Evolutionary conservation across 2,888 invertebrate species (phyloP), one percentile per base, ranked within the genome.

Genomic region (Drosophila birchii): DNA sequence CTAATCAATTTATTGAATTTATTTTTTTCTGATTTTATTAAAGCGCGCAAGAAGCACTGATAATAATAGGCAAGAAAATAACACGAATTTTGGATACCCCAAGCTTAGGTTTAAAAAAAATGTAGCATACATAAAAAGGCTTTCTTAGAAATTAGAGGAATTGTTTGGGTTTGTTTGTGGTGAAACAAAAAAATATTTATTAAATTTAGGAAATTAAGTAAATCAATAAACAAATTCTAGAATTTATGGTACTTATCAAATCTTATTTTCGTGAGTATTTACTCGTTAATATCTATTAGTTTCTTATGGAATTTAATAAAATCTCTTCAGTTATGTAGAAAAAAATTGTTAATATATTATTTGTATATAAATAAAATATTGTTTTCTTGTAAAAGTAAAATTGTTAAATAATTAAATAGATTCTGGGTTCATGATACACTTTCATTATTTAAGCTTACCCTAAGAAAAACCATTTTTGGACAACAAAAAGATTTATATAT

Each of bases 1-100:
- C 81, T 80, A 87, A 85, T 85, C 89, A 88, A 88, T 88, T 85
- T 88, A 84, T 88, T 72, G 78, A 88, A 88, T 84, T 76, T 85
- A 76, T 81, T 81, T 82, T 73, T 79, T 29, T 78, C 76, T 85
- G 87, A 85, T 88, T 85, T 79, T 76, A 81, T 85, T 88, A 85
- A 85, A 87, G 87, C 70, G 64, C 78, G 63, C 76, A 75, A 80
- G 70, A 64, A 69, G 72, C 73, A 74, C 53, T 36, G 36, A 18
- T 70, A 78, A 73, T 78, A 61, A 34, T 14, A 23, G 29, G 8
- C 14, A 1, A 44, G 16, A n/a, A 23, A 29, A 34, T 5, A 20
- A 1, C 5, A 9, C 51, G 51, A 51, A 34, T 51, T 20, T 16
- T 16, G 4, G 9, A 51, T 51, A 34, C 51, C 51, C 20, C n/a